A percentile compares a stretch with the other conserved stretches of the same genome.
Conservation (phyloP, 2,797 vertebrate species). For the Sebastes vulpes region DNA sequence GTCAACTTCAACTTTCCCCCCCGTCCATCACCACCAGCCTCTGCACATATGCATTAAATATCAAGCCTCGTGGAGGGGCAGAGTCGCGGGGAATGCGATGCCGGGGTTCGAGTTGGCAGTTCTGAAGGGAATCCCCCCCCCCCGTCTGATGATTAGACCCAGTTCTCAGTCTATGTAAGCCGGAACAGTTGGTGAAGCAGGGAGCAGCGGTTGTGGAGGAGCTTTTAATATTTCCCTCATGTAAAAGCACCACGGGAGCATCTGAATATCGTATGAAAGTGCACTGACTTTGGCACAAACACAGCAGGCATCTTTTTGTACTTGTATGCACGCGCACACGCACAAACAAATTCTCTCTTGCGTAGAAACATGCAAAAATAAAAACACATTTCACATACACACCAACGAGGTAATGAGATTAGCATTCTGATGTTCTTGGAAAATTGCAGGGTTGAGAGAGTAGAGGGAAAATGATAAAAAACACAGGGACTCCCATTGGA, state of each 20-base stretch:
- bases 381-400: not conserved
- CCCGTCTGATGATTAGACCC: constrained; percentile 57
- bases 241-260: constrained; percentile 42
- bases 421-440: constrained; percentile 53
- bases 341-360: not conserved
- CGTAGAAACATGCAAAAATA: not conserved
- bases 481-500: constrained; percentile 6
- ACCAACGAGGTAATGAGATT: constrained; percentile 53
- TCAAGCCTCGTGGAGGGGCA: constrained; percentile 40
- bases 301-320: not conserved
- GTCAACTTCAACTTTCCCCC: constrained; percentile 52
- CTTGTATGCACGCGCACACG: not conserved
- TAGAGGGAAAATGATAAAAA: not conserved
- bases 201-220: constrained; percentile 27
- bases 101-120: constrained; percentile 50
- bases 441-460: constrained; percentile 34
- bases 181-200: constrained; percentile 50
- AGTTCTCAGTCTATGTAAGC: constrained; percentile 46
- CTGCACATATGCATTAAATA: constrained; percentile 75
- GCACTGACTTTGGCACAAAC: constrained; percentile 1
- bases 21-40: constrained; percentile 68
- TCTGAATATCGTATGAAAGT: constrained; percentile 62
- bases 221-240: constrained; percentile 68
- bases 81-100: constrained; percentile 26
- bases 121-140: constrained; percentile 45